These are phyloP conservation scores for Geodia barretti DNA, from an alignment of 37 sponge, comb jelly and placozoan genomes.

Conservation along the genomic window DNA sequence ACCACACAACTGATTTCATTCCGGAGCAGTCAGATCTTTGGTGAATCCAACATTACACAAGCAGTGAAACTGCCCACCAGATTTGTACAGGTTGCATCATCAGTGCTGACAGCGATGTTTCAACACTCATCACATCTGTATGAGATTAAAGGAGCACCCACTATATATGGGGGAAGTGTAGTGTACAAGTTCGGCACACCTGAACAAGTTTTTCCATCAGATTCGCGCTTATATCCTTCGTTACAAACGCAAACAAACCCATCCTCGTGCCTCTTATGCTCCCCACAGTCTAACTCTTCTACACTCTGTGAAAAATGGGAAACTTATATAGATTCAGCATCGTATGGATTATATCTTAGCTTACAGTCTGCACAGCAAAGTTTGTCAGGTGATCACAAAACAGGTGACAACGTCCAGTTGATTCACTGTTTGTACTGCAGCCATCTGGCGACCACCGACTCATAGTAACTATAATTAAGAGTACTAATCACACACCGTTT, in stretches of 20 bases:
- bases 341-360: neutral
- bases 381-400: constrained; percentile 44
- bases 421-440: neutral
- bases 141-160: too few relatives aligned
- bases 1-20: too few relatives aligned
- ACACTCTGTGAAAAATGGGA: too few relatives aligned
- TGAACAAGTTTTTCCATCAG: neutral
- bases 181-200: too few relatives aligned
- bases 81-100: too few relatives aligned
- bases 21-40: too few relatives aligned
- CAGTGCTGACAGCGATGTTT: too few relatives aligned
- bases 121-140: too few relatives aligned
- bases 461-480: neutral
- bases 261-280: neutral
- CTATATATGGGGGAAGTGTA: too few relatives aligned
- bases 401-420: neutral
- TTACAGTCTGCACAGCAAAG: constrained; percentile 17
- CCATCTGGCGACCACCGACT: constrained; percentile 48
- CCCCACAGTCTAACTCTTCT: neutral
- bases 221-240: neutral
- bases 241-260: neutral
- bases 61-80: too few relatives aligned
- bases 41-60: too few relatives aligned
- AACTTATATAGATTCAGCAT: neutral
- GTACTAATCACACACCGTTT: too few relatives aligned